Evolutionary conservation across 2,888 invertebrate genomes (phyloP), one percentile per base, ranked within the genome.

Genomic region (Ennomos erosarius): DNA sequence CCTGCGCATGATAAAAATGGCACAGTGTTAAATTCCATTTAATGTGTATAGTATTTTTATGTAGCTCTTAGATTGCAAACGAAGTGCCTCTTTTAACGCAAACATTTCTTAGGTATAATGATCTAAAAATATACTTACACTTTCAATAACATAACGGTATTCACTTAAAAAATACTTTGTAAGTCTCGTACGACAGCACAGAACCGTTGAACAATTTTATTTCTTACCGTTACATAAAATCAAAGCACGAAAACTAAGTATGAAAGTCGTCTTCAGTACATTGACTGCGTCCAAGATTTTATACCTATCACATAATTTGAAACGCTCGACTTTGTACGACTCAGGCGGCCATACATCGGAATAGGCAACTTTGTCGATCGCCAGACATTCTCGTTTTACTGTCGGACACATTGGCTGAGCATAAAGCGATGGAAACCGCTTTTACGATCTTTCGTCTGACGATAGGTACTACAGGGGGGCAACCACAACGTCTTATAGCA

Each of bases 391-490:
- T 9, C 34, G 26, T 54, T 54, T 54, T 47, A 54, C 42, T 47
- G 47, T 37, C 9, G 36, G 26, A 47, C 47, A 42, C 47, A 44
- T 44, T 44, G 49, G 44, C 43, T n/a, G 37, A 33, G 36, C 12
- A 33, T 40, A 40, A 40, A 47, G 40, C 48, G 47, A 42, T 48
- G 42, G 40, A 35, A 11, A 36, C 40, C 47, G 39, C 40, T 49
- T 48, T 55, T 49, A 55, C 43, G 55, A 48, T 49, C 33, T 43
- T 10, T 36, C 34, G 40, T 42, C 10, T 16, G 55, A 9, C 26
- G 49, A 48, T 38, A 16, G 37, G 10, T 16, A 10, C 34, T 9
- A n/a, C n/a, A n/a, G n/a, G n/a, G n/a, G n/a, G n/a, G n/a, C n/a
- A n/a, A n/a, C n/a, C n/a, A n/a, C n/a, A n/a, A n/a, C n/a, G n/a